These are phyloP conservation scores for Drosophila suzukii DNA, from an alignment of 1,140 invertebrate genomes.

Conservation along the genomic window DNA sequence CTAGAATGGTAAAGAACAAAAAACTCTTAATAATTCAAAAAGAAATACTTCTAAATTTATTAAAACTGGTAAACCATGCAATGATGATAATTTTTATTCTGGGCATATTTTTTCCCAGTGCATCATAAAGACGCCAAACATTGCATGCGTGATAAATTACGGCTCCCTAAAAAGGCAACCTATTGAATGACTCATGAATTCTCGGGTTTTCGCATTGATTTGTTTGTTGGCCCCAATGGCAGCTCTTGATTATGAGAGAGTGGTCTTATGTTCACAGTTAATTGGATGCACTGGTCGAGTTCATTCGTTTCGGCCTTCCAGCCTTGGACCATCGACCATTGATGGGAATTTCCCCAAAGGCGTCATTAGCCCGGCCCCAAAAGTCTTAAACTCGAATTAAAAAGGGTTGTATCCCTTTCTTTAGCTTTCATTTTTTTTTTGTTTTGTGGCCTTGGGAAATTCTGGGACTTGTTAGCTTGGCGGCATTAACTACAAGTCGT, in stretches of 20 bases:
- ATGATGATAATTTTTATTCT: too few species aligned
- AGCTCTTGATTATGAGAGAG: constrained; percentile 32
- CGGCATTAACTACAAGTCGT: constrained; percentile 77
- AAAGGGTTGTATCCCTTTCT: constrained; percentile 18
- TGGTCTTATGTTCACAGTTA: constrained; percentile 41
- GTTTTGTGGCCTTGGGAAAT: constrained; percentile 1
- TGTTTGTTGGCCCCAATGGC: constrained; percentile 3
- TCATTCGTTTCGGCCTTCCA: background rate
- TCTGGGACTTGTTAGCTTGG: constrained; percentile 43
- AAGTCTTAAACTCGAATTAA: constrained; percentile 56
- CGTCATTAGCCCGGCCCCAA: constrained; percentile 58
- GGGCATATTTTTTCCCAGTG: background rate
- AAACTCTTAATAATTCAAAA: too few species aligned
- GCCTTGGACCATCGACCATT: constrained; percentile 16
- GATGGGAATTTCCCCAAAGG: constrained; percentile 55
- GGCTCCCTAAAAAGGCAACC: constrained; percentile 10
- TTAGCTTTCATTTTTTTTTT: background rate
- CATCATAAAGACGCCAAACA: constrained; percentile 13
- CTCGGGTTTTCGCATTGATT: constrained; percentile 18
- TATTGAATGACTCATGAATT: constrained; percentile 32
- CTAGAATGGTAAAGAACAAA: too few species aligned
- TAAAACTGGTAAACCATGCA: too few species aligned
- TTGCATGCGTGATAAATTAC: constrained; percentile 31
- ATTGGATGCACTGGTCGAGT: constrained; percentile 63
- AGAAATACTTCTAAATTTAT: too few species aligned